These are phyloP conservation scores for Ameiurus melas DNA, from an alignment of 2,113 vertebrate genomes.

Conservation along the genomic window DNA sequence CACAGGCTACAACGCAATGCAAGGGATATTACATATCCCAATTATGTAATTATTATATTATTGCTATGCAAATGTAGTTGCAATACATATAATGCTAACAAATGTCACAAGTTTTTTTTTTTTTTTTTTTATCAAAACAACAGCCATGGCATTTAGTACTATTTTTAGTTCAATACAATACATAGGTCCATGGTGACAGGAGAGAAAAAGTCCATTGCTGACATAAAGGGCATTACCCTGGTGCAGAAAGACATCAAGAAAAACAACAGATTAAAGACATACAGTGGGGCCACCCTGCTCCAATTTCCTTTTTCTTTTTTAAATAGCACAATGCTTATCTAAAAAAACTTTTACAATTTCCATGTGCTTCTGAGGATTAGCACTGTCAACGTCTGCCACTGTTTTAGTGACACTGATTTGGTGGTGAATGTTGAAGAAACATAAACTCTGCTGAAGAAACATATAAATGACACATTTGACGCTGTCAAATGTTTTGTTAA, in stretches of 20 bases:
- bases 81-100: background rate
- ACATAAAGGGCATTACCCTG: background rate
- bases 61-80: background rate
- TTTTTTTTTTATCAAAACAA: background rate
- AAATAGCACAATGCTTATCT: constrained; percentile 35
- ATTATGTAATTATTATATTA: background rate
- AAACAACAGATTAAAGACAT: constrained; percentile 48
- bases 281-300: constrained; percentile 22
- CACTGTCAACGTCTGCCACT: background rate
- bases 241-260: constrained; percentile 35
- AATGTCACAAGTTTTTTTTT: background rate
- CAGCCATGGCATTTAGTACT: background rate
- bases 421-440: background rate
- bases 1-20: background rate
- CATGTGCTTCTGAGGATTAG: constrained; percentile 19
- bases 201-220: constrained; percentile 1
- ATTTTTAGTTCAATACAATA: constrained; percentile 1
- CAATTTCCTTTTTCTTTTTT: constrained; percentile 31
- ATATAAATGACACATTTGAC: background rate
- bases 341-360: constrained; percentile 1
- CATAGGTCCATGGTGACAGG: background rate
- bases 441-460: background rate
- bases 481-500: background rate
- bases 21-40: background rate
- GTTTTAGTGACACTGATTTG: too few species aligned